Evolutionary conservation across 2,888 invertebrate species (phyloP), one percentile per base, ranked within the genome.

Genomic region (Lochmaea capreae): DNA sequence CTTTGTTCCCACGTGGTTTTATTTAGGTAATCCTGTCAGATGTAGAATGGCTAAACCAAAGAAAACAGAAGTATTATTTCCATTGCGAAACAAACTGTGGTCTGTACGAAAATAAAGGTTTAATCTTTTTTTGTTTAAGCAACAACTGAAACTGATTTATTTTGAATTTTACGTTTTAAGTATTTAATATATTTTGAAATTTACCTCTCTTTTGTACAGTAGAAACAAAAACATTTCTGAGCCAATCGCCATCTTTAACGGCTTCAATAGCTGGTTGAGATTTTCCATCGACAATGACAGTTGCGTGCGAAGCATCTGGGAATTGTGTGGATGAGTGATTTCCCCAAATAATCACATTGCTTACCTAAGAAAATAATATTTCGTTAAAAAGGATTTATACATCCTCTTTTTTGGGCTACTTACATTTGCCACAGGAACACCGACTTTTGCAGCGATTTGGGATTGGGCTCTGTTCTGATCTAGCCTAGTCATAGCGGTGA

Each of bases 281-380:
- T 14, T 88, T 88, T 8, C 91, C 90, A 71, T 89, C 89, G 16
- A 78, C 46, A 22, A 76, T 65, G 14, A 92, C 92, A 26, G 90
- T 85, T 42, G 95, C 95, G 85, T 94, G 93, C 42, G 91, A 89
- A 0, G 95, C 94, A 89, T 99, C 99, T 8, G 99, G 99, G 87
- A 95, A 99, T 89, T 99, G 99, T 10, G 99, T 99, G 6, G 97
- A 96, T 0, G 99, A 99, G 87, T 99, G 99, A 88, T 99, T 99
- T 62, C 99, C 99, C 99, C 99, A 99, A 86, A 99, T 99, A 76
- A 97, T 94, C 16, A 97, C 93, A 86, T 98, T 98, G 83, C 92
- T 92, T 0, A 83, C 78, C 79, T 79, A 65, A 67, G 71, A 72
- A 61, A 26, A 43, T 42, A n/a, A 18, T 65, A 57, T 57, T 18